A percentile compares a stretch with the other conserved stretches of the same genome.
Evolutionary conservation across 1,140 invertebrate species (phyloP).

Genomic region (Halesus radiatus): DNA sequence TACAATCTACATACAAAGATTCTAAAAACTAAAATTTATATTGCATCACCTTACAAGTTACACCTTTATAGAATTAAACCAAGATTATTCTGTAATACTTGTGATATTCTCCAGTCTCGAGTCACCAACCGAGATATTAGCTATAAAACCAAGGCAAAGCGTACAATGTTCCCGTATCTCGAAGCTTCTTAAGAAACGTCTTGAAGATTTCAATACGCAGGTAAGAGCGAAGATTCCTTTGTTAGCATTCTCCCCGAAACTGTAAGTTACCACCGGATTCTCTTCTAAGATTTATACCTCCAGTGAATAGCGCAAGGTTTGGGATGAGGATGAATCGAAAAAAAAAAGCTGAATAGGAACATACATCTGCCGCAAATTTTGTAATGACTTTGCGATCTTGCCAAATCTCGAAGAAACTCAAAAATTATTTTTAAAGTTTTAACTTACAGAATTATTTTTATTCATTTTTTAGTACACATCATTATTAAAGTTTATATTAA

Average conservation of each 20-base stretch:
- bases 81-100: no score
- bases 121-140: no score
- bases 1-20: no score
- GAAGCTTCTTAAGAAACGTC: not conserved
- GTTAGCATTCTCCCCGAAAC: not conserved
- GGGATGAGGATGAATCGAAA: not conserved
- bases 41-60: no score
- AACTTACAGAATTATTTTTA: no score
- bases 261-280: not conserved
- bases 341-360: not conserved
- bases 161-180: no score
- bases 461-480: no score
- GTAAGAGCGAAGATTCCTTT: conserved; percentile 17
- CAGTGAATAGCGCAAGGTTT: not conserved
- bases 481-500: no score
- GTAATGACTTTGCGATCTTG: not conserved
- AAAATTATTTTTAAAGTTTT: not conserved
- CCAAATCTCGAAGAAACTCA: not conserved
- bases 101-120: no score
- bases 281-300: not conserved
- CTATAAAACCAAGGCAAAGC: no score
- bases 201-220: conserved; percentile 31
- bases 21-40: no score
- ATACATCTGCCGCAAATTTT: conserved; percentile 4
- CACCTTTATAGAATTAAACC: no score